These are phyloP conservation scores for Zapornia atra DNA, from an alignment of 2,113 vertebrate species.

Conservation along the genomic window DNA sequence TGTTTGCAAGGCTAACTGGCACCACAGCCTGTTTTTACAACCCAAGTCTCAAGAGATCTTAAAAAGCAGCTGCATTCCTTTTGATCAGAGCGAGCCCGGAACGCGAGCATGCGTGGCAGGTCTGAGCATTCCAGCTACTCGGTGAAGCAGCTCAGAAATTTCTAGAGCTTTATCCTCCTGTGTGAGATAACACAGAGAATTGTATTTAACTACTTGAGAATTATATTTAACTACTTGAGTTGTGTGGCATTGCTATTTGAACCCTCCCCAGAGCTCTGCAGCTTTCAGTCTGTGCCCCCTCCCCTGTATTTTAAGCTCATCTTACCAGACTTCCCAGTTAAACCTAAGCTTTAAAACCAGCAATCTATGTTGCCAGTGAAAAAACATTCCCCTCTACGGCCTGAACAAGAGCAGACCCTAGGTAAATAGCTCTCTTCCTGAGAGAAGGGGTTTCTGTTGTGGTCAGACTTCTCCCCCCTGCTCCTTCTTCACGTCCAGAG, in stretches of 20 bases:
- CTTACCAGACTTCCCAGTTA: not conserved
- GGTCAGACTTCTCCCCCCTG: not conserved
- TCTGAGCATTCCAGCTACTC: not conserved
- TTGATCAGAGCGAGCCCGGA: not conserved
- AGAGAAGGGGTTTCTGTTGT: not conserved
- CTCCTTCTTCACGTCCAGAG: not conserved
- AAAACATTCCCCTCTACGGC: too few relatives aligned
- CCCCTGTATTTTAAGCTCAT: not conserved
- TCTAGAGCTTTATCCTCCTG: not conserved
- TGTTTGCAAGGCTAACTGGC: not conserved
- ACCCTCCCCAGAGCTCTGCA: slow-evolving; percentile 13
- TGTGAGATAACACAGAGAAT: not conserved
- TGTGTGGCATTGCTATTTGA: not conserved
- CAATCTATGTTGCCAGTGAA: too few relatives aligned
- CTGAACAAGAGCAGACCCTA: not conserved
- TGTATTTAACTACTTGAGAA: not conserved
- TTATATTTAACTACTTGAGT: slow-evolving; percentile 19
- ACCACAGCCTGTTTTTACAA: not conserved
- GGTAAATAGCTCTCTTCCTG: not conserved
- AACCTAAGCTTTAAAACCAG: not conserved
- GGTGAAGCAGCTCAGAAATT: not conserved
- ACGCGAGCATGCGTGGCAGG: not conserved
- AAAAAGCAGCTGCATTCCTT: not conserved
- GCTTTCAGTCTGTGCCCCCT: not conserved
- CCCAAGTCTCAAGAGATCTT: not conserved